Evolutionary conservation across 1,140 invertebrate species (phyloP), one percentile per base, ranked within the genome.

Genomic region (Antheraea pernyi): DNA sequence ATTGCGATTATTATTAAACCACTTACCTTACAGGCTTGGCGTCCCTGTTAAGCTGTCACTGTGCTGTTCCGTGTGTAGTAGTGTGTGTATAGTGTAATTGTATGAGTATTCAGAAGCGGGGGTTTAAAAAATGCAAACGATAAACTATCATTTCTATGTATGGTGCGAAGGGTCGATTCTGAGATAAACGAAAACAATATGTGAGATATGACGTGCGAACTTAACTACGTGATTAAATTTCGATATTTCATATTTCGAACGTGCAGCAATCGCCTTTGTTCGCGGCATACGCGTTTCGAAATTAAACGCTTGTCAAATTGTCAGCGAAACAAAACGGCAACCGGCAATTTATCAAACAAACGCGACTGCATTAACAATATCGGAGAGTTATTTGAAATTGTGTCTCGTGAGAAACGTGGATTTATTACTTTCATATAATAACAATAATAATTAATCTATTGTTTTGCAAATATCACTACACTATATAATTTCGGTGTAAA

Each of bases 171-270:
- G 48, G 22, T 64, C 71, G 67, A 78, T 85, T 81, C 81, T 65
- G 61, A 80, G 79, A 80, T 77, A 67, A 78, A 74, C 53, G 75
- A 65, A 70, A 78, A 75, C 71, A 70, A 74, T 81, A 83, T 81
- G 81, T 83, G 81, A 83, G 79, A 82, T 77, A 78, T 77, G 75
- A 73, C 72, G 72, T 63, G 74, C 67, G 68, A 79, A 80, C 76
- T 83, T 76, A 73, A 74, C 69, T 73, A 76, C 80, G 80, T 85
- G 83, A 82, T 83, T 78, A 65, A 77, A 83, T 79, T 82, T 78
- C 67, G 74, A 73, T 68, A 83, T 82, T 84, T 78, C 71, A 73
- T 77, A 81, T 83, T 85, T 70, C 61, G 70, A 80, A 78, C 37
- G 61, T 13, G 61, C 11, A 19, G 30, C n/a, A 59, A 59, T n/a